These are phyloP conservation scores for Diadophis punctatus DNA, from an alignment of 2,113 vertebrate genomes.

Conservation along the genomic window DNA sequence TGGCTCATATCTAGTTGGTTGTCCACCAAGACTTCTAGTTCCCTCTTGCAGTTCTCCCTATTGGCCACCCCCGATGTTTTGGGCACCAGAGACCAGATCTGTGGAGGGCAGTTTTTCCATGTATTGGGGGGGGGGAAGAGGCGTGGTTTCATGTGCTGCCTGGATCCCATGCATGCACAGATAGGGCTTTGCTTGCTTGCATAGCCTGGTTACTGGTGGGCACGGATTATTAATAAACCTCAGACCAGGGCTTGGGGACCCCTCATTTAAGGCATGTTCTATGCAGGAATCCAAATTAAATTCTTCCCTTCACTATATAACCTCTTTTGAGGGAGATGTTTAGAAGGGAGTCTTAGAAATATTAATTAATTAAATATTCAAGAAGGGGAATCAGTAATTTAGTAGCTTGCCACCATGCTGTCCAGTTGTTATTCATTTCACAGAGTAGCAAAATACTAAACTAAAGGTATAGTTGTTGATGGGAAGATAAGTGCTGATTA, in stretches of 20 bases:
- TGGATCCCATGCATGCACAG: too few relatives aligned
- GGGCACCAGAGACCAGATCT: too few relatives aligned
- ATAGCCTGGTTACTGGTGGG: too few relatives aligned
- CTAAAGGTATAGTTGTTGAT: background rate
- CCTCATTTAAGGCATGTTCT: background rate
- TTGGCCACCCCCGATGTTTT: background rate
- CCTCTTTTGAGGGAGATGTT: too few relatives aligned
- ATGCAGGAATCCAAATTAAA: background rate
- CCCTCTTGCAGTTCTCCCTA: background rate
- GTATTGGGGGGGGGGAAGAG: too few relatives aligned
- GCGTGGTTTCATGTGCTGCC: too few relatives aligned
- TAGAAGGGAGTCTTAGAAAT: too few relatives aligned
- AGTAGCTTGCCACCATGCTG: background rate
- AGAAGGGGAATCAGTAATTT: background rate
- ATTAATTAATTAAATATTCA: background rate
- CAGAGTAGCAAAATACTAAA: background rate
- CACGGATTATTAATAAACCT: too few relatives aligned
- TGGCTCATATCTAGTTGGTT: too few relatives aligned
- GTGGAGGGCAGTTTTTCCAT: background rate
- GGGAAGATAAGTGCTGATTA: background rate
- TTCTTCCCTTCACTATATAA: background rate
- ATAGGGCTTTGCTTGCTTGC: too few relatives aligned
- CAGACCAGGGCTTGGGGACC: too few relatives aligned
- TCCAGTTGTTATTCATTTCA: background rate
- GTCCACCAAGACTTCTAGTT: too few relatives aligned